Conservation (phyloP, 2,797 vertebrate genomes). For the Strix occidentalis region DNA sequence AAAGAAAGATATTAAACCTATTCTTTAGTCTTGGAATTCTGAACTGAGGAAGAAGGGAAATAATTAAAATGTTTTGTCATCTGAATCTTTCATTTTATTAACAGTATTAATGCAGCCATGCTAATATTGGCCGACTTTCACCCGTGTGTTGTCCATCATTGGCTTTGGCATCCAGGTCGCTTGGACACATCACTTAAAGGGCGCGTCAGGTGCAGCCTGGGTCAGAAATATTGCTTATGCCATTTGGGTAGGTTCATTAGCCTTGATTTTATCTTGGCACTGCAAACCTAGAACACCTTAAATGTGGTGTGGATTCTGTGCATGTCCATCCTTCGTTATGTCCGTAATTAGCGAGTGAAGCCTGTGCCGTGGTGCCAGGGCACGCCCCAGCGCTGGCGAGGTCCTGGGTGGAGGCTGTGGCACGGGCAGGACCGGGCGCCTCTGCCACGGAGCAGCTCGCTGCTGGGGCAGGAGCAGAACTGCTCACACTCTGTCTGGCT, state of each 20-base stretch:
- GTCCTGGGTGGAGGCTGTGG: not conserved
- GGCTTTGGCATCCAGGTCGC: constrained; percentile 19
- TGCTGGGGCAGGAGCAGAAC: not conserved
- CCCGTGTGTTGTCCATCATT: not conserved
- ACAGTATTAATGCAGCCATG: not conserved
- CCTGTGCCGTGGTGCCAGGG: not conserved
- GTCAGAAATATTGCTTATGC: not conserved
- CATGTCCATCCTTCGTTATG: not conserved
- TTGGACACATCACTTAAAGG: not conserved
- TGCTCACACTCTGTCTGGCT: not conserved
- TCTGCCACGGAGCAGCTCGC: not conserved
- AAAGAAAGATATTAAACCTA: not conserved
- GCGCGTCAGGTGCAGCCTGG: not conserved
- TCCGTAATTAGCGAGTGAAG: not conserved
- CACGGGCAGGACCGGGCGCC: not conserved
- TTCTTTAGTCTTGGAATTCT: not conserved
- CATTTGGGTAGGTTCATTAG: not conserved
- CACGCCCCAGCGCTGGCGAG: not conserved
- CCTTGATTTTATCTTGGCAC: constrained; percentile 27
- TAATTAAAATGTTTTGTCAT: constrained; percentile 43
- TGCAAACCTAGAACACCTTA: not conserved
- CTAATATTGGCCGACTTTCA: not conserved
- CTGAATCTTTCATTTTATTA: constrained; percentile 20
- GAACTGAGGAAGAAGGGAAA: constrained; percentile 1
- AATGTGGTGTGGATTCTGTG: not conserved